Evolutionary conservation across 2,888 invertebrate species (phyloP), one percentile per base, ranked within the genome.

Genomic region (Eupithecia inturbata): DNA sequence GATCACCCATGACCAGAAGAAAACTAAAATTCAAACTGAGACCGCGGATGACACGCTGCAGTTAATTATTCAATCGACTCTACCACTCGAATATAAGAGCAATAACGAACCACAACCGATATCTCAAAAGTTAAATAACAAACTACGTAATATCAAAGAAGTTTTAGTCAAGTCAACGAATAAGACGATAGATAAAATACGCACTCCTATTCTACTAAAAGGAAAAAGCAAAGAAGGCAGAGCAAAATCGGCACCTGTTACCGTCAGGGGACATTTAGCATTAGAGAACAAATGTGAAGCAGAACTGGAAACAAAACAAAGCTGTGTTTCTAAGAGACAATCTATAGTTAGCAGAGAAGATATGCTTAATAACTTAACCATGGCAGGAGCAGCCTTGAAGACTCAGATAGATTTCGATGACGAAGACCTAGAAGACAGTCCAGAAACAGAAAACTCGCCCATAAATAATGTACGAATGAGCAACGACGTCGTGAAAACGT

Each of bases 401-500:
- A 88, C 91, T 0, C 81, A 82, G n/a, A 71, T 82, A n/a, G 84
- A 87, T 16, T 75, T 86, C 3, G 87, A 88, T 3, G 86, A 88
- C 10, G 84, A 80, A n/a, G 83, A 83, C 16, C 77, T 82, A 0
- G 88, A 88, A 1, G 83, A 80, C 9, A 80, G 72, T 3, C 78
- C 74, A 3, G 73, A 76, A 68, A 78, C 74, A 0, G 68, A 76
- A 1, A 68, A 68, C 12, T 71, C 73, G 2, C 67, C 70, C 0
- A 82, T 79, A n/a, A 88, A 82, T 28, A 78, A 84, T 0, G 77
- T 77, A 0, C 82, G 87, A 31, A 70, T 85, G 33, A 91, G 89
- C 79, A 84, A 77, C n/a, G 92, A 91, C 39, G 89, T 93, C 0
- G 90, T 92, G 0, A 93, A 93, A 81, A 90, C 89, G 0, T 79